Evolutionary conservation across 2,888 invertebrate genomes (phyloP), one percentile per base, ranked within the genome.

Genomic region (Parochlus steinenii): DNA sequence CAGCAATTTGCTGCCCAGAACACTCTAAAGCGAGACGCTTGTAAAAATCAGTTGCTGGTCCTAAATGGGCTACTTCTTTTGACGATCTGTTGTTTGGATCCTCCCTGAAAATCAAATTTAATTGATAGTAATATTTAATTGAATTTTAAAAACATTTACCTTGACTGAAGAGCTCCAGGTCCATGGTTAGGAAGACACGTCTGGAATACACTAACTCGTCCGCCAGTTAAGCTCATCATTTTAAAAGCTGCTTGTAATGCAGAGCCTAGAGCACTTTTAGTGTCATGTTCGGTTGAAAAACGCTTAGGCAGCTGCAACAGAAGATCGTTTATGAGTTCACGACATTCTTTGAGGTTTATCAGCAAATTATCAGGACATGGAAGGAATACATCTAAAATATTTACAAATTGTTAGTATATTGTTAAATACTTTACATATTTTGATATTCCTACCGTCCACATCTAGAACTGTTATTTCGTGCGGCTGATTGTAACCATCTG

Each of bases 11-110:
- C 49, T 89, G 90, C 2, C 86, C 90, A 45, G 90, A 92, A 58
- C 95, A 97, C 56, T 98, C 95, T 31, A 98, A 59, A 0, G 98
- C 92, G 20, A 92, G 62, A 30, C 90, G 77, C 63, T 98, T 98
- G 63, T 92, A 92, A 64, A 95, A 99, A 59, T 98, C 98, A 2
- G 87, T 95, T 3, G 89, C 87, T 1, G 98, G 95, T 56, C 85
- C 89, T 42, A 95, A 61, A 52, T 89, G 81, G 0, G 77, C 71
- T 23, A 81, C 79, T 43, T 90, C 89, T 53, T 83, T 79, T 6
- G 75, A 70, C 3, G 75, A 69, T 28, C 89, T 67, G 44, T 81
- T 75, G 51, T 80, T 83, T 1, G 90, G 83, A 58, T 93, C 86
- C 62, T 97, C 93, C 46, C 75, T 63, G 43, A 44, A 42, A 43